Percentiles rank a stretch among this genome's conserved stretches.
Conservation (phyloP, 2,797 vertebrate genomes). For the Phalanger gymnotis region DNA sequence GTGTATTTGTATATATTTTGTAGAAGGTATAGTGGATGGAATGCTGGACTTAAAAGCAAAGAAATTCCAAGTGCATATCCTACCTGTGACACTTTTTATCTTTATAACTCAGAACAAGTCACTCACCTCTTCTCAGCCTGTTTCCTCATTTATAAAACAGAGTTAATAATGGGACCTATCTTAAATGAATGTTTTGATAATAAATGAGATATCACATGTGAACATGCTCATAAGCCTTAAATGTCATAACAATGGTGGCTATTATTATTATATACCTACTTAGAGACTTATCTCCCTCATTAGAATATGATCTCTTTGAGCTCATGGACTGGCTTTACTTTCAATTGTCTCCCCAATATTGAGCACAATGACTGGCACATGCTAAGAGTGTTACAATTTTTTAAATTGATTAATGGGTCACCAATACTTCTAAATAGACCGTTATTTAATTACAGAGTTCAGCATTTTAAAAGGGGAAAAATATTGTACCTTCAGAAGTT, state of each 20-base stretch:
- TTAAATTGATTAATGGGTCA: not conserved
- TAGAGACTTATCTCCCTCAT: not conserved
- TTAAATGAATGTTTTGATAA: not conserved
- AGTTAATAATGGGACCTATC: not conserved
- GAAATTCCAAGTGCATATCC: not conserved
- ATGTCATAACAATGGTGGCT: not conserved
- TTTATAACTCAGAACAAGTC: not conserved
- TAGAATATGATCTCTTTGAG: not conserved
- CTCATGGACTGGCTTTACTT: not conserved
- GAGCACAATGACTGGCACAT: not conserved
- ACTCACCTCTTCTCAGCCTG: not conserved
- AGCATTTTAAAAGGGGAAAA: not conserved
- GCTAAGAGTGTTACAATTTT: not conserved
- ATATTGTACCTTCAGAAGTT: not conserved
- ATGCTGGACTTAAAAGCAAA: not conserved
- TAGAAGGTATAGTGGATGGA: not conserved
- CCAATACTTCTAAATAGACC: not conserved
- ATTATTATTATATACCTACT: not conserved
- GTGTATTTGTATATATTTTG: not conserved
- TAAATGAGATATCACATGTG: not conserved
- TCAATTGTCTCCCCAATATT: too few relatives aligned
- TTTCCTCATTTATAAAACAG: not conserved
- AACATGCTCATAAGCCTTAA: not conserved
- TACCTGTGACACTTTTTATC: not conserved
- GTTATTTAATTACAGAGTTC: not conserved